phyloP scores from a whole-genome alignment of 2,797 vertebrate genomes.

The Enteromius thamalakanensis region DNA sequence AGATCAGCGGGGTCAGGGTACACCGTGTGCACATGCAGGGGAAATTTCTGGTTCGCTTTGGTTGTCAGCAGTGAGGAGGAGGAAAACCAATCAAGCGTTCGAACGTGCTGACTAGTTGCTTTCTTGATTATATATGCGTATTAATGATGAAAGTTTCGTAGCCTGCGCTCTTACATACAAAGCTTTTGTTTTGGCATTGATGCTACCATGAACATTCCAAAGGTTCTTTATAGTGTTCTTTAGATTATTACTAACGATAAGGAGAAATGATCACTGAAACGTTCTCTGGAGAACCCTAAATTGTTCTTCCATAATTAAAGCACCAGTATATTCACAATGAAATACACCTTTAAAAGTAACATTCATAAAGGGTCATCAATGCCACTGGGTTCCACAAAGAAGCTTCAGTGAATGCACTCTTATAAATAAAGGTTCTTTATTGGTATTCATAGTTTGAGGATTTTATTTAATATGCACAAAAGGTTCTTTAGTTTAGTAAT shows the following conservation, averaged over 20 bases:
- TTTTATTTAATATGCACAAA: neutral
- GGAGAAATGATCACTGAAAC: neutral
- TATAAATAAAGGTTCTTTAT: neutral
- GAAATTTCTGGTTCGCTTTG: constrained; percentile 48
- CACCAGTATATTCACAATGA: neutral
- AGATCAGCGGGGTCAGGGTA: constrained; percentile 61
- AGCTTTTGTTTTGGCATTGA: neutral
- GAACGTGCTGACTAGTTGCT: constrained; percentile 2
- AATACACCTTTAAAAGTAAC: neutral
- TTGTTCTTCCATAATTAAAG: neutral
- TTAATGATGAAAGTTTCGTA: constrained; percentile 19
- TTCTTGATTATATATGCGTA: constrained; percentile 31
- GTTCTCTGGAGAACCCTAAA: neutral
- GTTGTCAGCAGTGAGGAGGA: constrained; percentile 41
- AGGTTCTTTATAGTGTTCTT: neutral
- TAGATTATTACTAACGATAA: neutral
- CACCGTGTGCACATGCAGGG: constrained; percentile 37
- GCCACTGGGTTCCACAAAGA: neutral
- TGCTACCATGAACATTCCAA: neutral
- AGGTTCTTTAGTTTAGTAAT: neutral
- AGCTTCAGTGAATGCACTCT: neutral
- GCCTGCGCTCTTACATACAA: neutral
- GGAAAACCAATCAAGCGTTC: constrained; percentile 35
- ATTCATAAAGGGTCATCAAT: neutral
- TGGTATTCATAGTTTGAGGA: neutral